A percentile compares a stretch with the other conserved stretches of the same genome.
Evolutionary conservation across 2,888 invertebrate species (phyloP).

Genomic region (Brachypterus glaber): DNA sequence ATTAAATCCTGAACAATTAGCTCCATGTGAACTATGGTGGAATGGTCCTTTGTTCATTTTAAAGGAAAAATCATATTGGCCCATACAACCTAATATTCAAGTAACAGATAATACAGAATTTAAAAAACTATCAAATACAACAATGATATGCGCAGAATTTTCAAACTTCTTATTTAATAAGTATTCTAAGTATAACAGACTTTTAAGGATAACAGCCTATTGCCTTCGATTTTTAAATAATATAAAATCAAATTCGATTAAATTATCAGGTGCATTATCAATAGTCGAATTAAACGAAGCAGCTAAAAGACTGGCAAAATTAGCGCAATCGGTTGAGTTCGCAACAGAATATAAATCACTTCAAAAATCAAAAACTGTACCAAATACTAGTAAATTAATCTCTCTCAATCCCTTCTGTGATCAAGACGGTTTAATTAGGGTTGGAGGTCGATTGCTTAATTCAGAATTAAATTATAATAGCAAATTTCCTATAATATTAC

Average conservation of each 20-base stretch:
- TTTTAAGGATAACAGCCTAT: conserved; percentile 1
- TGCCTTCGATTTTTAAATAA: conserved; percentile 1
- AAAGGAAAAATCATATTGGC: conserved; percentile 6
- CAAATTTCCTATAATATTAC: conserved; percentile 16
- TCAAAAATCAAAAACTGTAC: not conserved
- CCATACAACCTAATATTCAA: no score
- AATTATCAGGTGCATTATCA: conserved; percentile 3
- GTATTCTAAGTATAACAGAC: no score
- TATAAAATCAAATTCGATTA: not conserved
- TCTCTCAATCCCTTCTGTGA: conserved; percentile 17
- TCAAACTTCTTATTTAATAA: no score
- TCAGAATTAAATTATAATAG: conserved; percentile 11
- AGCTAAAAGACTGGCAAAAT: conserved; percentile 3
- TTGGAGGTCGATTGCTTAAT: conserved; percentile 16
- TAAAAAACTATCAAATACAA: no score
- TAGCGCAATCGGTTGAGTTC: conserved; percentile 6
- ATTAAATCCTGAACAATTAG: conserved; percentile 4
- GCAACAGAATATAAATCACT: conserved; percentile 4
- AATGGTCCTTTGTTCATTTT: conserved; percentile 6
- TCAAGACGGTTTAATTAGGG: conserved; percentile 9
- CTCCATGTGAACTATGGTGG: conserved; percentile 6
- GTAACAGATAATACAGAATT: no score
- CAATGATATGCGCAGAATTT: no score
- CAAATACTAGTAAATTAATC: conserved; percentile 5
- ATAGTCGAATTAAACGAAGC: conserved; percentile 6